Evolutionary conservation across 2,113 vertebrate species (phyloP).

Genomic region (Pycnonotus jocosus): DNA sequence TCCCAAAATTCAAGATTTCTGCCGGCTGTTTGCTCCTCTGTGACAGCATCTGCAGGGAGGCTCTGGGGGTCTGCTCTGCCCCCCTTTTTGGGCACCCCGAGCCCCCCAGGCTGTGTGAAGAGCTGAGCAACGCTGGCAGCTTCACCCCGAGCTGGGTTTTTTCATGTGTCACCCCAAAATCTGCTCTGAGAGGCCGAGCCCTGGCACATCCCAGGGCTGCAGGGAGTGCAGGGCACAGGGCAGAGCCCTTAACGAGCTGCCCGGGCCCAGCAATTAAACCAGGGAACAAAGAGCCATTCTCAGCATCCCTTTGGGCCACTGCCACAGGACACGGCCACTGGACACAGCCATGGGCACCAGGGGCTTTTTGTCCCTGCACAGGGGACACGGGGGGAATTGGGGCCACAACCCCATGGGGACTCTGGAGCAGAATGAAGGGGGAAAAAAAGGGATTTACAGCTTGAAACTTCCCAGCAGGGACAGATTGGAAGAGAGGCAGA

Average conservation of each 20-base stretch:
- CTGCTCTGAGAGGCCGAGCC: neutral
- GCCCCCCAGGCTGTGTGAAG: rapidly evolving
- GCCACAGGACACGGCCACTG: neutral
- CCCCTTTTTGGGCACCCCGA: neutral
- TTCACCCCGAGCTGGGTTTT: neutral
- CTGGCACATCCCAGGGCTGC: neutral
- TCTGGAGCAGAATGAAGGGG: neutral
- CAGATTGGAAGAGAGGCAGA: neutral
- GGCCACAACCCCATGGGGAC: neutral
- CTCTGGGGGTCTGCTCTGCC: neutral
- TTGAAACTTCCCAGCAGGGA: neutral
- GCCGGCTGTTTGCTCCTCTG: neutral
- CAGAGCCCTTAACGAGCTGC: constrained; percentile 7
- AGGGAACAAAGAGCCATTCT: constrained; percentile 22
- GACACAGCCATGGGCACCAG: neutral
- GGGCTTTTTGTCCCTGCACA: neutral
- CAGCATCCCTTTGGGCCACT: neutral
- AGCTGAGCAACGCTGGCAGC: rapidly evolving
- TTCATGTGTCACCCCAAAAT: neutral
- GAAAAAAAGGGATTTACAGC: neutral
- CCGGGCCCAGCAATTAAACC: neutral
- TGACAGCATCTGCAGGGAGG: neutral
- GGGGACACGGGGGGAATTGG: neutral
- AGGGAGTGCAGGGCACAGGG: neutral
- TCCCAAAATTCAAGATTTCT: neutral